A percentile compares a stretch with the other conserved stretches of the same genome.
phyloP scores from a whole-genome alignment of 64 coral and sea anemone genomes.

The Stichodactyla helianthus region DNA sequence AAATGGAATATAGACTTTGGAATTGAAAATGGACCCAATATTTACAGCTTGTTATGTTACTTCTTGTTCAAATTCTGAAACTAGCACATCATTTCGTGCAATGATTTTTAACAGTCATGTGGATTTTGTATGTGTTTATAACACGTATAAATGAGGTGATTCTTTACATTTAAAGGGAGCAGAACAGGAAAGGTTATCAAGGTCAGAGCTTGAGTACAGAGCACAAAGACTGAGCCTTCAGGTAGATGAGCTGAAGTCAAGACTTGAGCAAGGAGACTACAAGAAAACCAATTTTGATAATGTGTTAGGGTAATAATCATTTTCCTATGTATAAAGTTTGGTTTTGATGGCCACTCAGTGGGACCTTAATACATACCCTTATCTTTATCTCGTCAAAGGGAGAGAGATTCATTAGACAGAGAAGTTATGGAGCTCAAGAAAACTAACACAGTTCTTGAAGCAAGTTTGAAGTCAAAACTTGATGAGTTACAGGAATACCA shows the following conservation, averaged over 20 bases:
- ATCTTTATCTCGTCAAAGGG: constrained; percentile 32
- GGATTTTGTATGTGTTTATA: too few relatives aligned
- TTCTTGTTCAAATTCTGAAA: too few relatives aligned
- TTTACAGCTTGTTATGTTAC: too few relatives aligned
- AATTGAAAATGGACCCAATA: too few relatives aligned
- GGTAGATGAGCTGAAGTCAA: constrained; percentile 74
- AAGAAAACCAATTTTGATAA: constrained; percentile 91
- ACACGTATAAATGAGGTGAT: neutral
- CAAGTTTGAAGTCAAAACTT: constrained; percentile 62
- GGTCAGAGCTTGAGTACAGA: constrained; percentile 81
- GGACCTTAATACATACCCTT: too few relatives aligned
- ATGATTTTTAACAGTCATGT: too few relatives aligned
- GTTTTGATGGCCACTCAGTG: too few relatives aligned
- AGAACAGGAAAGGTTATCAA: constrained; percentile 67
- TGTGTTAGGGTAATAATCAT: constrained; percentile 56
- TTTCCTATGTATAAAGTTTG: neutral
- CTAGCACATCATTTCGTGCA: too few relatives aligned
- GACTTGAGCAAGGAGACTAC: constrained; percentile 74
- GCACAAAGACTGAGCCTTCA: constrained; percentile 69
- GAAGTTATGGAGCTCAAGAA: constrained; percentile 85
- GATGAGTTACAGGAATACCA: constrained; percentile 76
- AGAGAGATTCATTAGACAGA: constrained; percentile 61
- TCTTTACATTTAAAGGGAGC: constrained; percentile 51
- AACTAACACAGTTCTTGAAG: constrained; percentile 62
- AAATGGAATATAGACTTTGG: too few relatives aligned